These are phyloP conservation scores for Aradophagus sp. DNA, from an alignment of 1,140 invertebrate species.

Conservation along the genomic window DNA sequence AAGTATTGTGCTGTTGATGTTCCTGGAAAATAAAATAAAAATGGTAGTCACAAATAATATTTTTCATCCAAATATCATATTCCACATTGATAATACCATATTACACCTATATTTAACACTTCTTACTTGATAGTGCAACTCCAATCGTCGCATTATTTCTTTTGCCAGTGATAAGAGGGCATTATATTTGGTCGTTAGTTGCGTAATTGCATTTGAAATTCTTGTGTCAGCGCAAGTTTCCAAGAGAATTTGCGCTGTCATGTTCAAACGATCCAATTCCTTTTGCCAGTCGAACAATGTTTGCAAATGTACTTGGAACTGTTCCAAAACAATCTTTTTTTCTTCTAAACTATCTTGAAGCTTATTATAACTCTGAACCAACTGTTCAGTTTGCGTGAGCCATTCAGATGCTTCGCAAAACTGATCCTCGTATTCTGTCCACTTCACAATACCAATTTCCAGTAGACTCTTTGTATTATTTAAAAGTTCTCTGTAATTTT, in stretches of 20 bases:
- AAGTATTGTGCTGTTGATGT: conserved; percentile 90
- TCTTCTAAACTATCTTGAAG: conserved; percentile 91
- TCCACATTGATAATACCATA: too few relatives aligned
- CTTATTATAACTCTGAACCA: conserved; percentile 93
- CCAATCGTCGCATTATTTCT: conserved; percentile 92
- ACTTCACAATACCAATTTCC: conserved; percentile 93
- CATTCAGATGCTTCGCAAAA: conserved; percentile 91
- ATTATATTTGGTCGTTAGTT: conserved; percentile 95
- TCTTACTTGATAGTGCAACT: conserved; percentile 89
- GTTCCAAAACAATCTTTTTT: conserved; percentile 91
- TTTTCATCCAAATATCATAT: too few relatives aligned
- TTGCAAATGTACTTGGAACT: conserved; percentile 93
- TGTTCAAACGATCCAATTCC: conserved; percentile 92
- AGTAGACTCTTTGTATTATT: conserved; percentile 87
- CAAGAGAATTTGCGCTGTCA: conserved; percentile 90
- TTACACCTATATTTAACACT: too few relatives aligned
- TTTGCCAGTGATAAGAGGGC: conserved; percentile 92
- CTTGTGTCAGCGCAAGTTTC: conserved; percentile 95
- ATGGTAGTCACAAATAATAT: too few relatives aligned
- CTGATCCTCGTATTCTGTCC: conserved; percentile 96
- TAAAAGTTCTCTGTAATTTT: conserved; percentile 80
- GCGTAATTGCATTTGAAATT: conserved; percentile 94
- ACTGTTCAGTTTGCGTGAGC: conserved; percentile 89
- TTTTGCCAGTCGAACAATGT: conserved; percentile 95
- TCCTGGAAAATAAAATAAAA: conserved; percentile 77